Evolutionary conservation across 2,797 vertebrate genomes (phyloP), one percentile per base, ranked within the genome.

Genomic region (Onychomys torridus): DNA sequence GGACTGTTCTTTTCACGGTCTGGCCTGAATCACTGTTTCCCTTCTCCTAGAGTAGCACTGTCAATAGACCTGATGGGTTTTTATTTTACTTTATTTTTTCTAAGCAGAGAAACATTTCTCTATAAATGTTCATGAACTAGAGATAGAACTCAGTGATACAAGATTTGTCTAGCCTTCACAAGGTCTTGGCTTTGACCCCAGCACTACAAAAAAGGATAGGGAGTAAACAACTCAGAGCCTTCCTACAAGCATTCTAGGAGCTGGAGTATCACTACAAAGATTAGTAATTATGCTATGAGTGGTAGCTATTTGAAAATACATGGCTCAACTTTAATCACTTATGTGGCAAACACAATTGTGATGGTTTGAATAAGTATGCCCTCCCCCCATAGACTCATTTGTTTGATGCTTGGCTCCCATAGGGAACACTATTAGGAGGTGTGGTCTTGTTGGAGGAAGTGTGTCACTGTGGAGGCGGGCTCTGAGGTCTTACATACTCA

Each of bases 81-180:
- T 87, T 71, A 71, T 73, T 89, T 95, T 75, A 73, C 40, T 96
- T 96, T 87, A 84, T 79, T 84, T 97, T 97, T 87, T 37, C 93
- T 95, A 93, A 82, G 25, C 82, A 94, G 65, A 89, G 91, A 93
- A 23, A 91, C 67, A 76, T 93, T 25, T 90, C 88, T 76, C 49
- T 82, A 96, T 92, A 82, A 82, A 59, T 59, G 14, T 65, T 32
- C 12, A 34, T 16, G 61, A 34, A 2, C 19, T 91, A 52, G 8
- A 43, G 37, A 59, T 91, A 29, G 46, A 59, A 59, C 27, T 73
- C 7, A 17, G 19, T 71, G 49, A 55, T 43, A 59, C 25, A 67
- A 71, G 14, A 81, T 4, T 55, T 71, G 11, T 52, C n/a, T 57
- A 69, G 89, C 19, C 43, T 57, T 55, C 19, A 43, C 40, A 83